Evolutionary conservation across 2,797 vertebrate species (phyloP), one percentile per base, ranked within the genome.

Genomic region (Myotis planiceps): DNA sequence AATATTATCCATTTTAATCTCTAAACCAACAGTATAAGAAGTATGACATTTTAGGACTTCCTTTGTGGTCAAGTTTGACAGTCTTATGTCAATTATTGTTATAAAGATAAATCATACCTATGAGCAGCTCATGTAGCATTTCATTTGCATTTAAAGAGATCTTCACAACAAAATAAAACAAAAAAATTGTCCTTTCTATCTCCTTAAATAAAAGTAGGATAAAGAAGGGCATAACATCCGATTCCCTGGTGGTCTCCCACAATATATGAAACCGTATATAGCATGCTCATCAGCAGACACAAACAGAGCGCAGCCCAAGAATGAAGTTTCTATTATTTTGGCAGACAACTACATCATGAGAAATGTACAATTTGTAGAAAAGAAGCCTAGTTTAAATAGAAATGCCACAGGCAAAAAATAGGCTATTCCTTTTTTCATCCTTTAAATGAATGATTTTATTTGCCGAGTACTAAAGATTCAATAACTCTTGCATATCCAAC

Each of bases 1-100:
- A 86, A 15, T 74, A 82, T 82, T 79, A 94, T 51, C 68, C 53
- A 90, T 72, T 96, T 88, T 82, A 94, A 93, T 91, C 37, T 90
- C 78, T 90, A 87, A 89, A 84, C 39, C 37, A 93, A 95, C 34
- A 95, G 53, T 74, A 74, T 69, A 82, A 42, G 32, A 37, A 88
- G 16, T 47, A 92, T 72, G 55, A 32, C 74, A 82, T 82, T 88
- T 92, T 82, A 88, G 27, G 53, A 53, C 19, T 85, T 90, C 34
- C 81, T 75, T 42, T 94, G 42, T 81, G 68, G 87, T 90, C 49
- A 90, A 37, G 12, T 86, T 68, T 95, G 78, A 93, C 18, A 51
- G 42, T 65, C n/a, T 88, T 32, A 2, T 72, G 45, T 92, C 80
- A 80, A 49, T 84, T 84, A 84, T 9, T 85, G 42, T 53, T 91